phyloP scores from a whole-genome alignment of 2,888 invertebrate genomes.

The Eucriotettix oculatus region DNA sequence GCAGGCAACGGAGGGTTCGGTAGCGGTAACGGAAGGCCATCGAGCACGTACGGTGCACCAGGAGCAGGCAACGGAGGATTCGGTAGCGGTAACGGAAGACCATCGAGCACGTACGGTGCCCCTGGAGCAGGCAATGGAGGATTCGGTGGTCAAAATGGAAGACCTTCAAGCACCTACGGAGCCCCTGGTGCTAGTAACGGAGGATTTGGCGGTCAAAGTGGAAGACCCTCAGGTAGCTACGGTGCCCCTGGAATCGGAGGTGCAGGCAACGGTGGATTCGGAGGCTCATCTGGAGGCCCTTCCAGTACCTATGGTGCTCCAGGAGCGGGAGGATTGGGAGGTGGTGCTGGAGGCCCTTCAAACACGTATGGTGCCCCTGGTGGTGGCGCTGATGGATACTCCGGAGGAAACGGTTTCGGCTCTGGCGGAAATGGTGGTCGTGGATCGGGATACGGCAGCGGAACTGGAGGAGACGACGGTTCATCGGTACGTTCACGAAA shows the following conservation, averaged over 20 bases:
- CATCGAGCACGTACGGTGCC: constrained; percentile 5
- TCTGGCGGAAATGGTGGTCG: not conserved
- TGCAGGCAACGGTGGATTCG: not conserved
- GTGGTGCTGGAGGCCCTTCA: constrained; percentile 2
- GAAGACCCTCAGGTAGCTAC: constrained; percentile 6
- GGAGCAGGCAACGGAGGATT: not conserved
- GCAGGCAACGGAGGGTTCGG: not conserved
- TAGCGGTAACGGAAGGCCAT: constrained; percentile 1
- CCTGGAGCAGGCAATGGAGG: constrained; percentile 1
- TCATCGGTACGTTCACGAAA: constrained; percentile 6
- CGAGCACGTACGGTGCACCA: constrained; percentile 5
- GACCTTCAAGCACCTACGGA: constrained; percentile 8
- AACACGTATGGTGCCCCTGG: constrained; percentile 2
- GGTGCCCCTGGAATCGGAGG: constrained; percentile 5
- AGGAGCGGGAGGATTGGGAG: not conserved
- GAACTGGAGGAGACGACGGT: constrained; percentile 5
- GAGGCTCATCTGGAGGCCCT: constrained; percentile 5
- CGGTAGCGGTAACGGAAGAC: not conserved
- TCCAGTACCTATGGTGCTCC: constrained; percentile 6
- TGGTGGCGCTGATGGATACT: constrained; percentile 3
- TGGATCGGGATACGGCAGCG: not conserved
- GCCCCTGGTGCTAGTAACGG: constrained; percentile 5
- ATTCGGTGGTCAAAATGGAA: not conserved
- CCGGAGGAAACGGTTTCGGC: not conserved
- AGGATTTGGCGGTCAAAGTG: not conserved